Conservation (phyloP, 2,888 invertebrate species). For the Tipula unca region DNA sequence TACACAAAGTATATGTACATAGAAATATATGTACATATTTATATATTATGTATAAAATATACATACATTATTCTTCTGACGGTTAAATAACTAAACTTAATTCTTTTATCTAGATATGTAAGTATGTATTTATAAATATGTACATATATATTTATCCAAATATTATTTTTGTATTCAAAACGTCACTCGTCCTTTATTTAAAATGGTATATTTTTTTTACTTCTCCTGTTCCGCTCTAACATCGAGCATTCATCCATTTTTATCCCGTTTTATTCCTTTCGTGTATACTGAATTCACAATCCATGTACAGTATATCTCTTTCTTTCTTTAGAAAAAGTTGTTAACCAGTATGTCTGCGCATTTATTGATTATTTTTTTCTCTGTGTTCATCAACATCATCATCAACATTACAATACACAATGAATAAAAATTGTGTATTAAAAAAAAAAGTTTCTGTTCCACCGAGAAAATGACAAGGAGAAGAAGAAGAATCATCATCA, state of each 20-base stretch:
- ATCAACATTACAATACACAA: neutral
- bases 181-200: neutral
- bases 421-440: neutral
- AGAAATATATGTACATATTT: neutral
- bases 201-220: neutral
- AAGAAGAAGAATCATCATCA: neutral
- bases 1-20: neutral
- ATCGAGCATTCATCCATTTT: neutral
- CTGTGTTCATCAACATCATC: neutral
- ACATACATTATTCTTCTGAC: neutral
- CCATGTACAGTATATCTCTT: neutral
- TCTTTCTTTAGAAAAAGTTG: neutral
- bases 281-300: neutral
- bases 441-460: neutral
- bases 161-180: neutral
- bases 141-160: neutral
- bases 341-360: constrained; percentile 14
- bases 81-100: neutral
- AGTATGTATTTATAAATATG: neutral
- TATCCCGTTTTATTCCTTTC: neutral
- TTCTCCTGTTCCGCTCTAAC: neutral
- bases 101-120: neutral
- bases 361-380: neutral
- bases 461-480: neutral
- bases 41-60: neutral